Evolutionary conservation across 2,797 vertebrate species (phyloP), one percentile per base, ranked within the genome.

Genomic region (Micrastur ruficollis): DNA sequence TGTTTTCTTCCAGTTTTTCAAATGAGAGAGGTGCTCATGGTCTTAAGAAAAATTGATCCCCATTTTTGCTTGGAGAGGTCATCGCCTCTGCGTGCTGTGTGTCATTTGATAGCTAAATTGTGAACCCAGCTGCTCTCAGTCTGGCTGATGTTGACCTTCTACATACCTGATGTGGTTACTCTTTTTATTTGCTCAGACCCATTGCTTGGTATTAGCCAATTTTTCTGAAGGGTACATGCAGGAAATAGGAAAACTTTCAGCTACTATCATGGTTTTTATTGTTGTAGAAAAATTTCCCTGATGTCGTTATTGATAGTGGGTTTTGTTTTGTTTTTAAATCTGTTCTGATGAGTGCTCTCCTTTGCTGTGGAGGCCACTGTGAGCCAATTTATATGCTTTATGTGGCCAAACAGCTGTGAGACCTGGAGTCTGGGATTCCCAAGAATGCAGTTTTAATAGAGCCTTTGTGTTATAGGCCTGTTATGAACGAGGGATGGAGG

Each of bases 401-500:
- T 1, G 0, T 81, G n/a, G 49, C 38, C 25, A 59, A 88, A 67
- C 18, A 52, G 58, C 40, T 52, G 34, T 19, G 56, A 81, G 55
- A 50, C 44, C 27, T 59, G 49, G n/a, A 50, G 29, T 46, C 40
- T 59, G 76, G 42, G 12, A n/a, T 81, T 87, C 65, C 31, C 38
- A 86, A 70, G 36, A 49, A 68, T 29, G 20, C 38, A 10, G 21
- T 86, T 96, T 70, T 49, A 90, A 87, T 62, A 16, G 42, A 71
- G 34, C 38, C 42, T 81, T 95, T 78, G 3, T 95, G 31, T 98
- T 98, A 42, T 85, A 99, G 99, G 99, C 98, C 67, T 99, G 99
- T 98, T 99, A 99, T 0, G 99, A 99, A 96, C 98, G 98, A 94
- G 99, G 99, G 63, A 99, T 99, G 97, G 99, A 99, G 97, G 99